phyloP scores from a whole-genome alignment of 2,888 invertebrate genomes.

The Encarsia formosa region DNA sequence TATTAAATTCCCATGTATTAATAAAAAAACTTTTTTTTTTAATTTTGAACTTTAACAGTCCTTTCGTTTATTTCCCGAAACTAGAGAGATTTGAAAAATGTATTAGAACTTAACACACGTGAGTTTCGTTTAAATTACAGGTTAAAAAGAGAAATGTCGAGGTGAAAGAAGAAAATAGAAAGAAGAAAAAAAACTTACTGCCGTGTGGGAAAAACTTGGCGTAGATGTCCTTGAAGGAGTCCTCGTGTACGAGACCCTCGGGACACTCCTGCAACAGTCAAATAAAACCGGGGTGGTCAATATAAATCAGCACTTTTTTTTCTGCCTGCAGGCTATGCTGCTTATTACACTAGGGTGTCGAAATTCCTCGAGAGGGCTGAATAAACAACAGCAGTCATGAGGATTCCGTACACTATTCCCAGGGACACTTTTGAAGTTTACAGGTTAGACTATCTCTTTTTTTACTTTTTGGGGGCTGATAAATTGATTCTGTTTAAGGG shows the following conservation, averaged over 20 bases:
- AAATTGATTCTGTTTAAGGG: too few relatives aligned
- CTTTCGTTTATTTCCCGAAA: too few relatives aligned
- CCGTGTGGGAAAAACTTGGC: slow-evolving; percentile 98
- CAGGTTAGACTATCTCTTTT: slow-evolving; percentile 30
- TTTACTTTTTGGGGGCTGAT: too few relatives aligned
- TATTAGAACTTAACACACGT: not conserved
- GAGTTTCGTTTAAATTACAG: not conserved
- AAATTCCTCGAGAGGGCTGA: too few relatives aligned
- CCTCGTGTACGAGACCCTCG: slow-evolving; percentile 94
- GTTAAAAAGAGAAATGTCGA: not conserved
- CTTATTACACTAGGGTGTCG: too few relatives aligned
- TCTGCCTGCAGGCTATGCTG: too few relatives aligned
- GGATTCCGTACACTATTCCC: slow-evolving; percentile 39
- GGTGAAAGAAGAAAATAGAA: not conserved
- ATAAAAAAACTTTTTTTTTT: too few relatives aligned
- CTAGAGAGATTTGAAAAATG: not conserved
- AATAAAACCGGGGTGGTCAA: slow-evolving; percentile 1
- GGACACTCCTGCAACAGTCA: slow-evolving; percentile 83
- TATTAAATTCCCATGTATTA: too few relatives aligned
- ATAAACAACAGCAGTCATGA: slow-evolving; percentile 31
- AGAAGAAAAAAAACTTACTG: slow-evolving; percentile 68
- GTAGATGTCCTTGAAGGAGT: slow-evolving; percentile 96
- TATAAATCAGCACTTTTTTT: too few relatives aligned
- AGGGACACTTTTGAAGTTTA: slow-evolving; percentile 36
- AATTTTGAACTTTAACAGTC: too few relatives aligned